Conservation (phyloP, 30 jellyfish, hydroid and myxozoan species). For the Thelohanellus kitauei region DNA sequence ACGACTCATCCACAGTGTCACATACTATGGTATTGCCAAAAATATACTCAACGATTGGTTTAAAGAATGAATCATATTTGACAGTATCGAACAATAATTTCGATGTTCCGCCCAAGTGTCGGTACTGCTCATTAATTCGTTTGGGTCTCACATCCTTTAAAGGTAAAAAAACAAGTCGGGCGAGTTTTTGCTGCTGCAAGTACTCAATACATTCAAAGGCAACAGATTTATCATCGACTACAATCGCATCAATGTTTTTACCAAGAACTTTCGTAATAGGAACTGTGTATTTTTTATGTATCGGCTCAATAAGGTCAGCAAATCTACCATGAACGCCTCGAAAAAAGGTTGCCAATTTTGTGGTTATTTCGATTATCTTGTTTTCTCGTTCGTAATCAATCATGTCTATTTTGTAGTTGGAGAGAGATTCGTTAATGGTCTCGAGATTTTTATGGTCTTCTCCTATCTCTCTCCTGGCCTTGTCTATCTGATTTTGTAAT, state of each 20-base stretch:
- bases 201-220: constrained; percentile 68
- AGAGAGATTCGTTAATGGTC: too few species aligned
- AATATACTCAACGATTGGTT: constrained; percentile 39
- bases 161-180: too few species aligned
- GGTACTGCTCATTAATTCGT: constrained; percentile 34
- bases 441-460: too few species aligned
- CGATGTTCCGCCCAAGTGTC: constrained; percentile 57
- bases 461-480: too few species aligned
- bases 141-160: constrained; percentile 32
- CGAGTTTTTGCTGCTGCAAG: too few species aligned
- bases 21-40: constrained; percentile 76
- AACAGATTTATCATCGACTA: constrained; percentile 40
- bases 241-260: constrained; percentile 61
- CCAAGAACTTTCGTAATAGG: constrained; percentile 75
- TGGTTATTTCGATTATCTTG: too few species aligned
- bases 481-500: too few species aligned
- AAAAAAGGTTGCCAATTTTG: constrained; percentile 18
- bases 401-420: too few species aligned
- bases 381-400: too few species aligned
- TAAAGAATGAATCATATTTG: constrained; percentile 9
- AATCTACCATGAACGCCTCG: constrained; percentile 77
- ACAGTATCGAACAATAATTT: constrained; percentile 42
- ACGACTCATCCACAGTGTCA: constrained; percentile 61
- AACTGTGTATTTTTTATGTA: constrained; percentile 55
- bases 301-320: constrained; percentile 65